Evolutionary conservation across 1,140 invertebrate genomes (phyloP), one percentile per base, ranked within the genome.

Genomic region (Drosophila dunni): DNA sequence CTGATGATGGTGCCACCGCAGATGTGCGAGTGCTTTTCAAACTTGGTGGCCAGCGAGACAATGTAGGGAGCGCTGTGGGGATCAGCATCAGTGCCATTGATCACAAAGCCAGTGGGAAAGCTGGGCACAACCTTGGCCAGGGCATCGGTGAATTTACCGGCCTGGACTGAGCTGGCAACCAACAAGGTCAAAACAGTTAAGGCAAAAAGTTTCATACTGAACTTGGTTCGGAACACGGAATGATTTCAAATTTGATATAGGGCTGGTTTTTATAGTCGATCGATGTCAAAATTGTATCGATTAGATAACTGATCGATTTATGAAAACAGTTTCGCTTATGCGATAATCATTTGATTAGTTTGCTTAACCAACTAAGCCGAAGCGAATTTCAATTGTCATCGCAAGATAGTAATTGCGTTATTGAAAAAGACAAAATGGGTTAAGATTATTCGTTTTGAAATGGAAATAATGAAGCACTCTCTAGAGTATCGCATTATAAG

Each of bases 61-160:
- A 92, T 93, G 68, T 90, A 92, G 10, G 91, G 91, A 6, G 92
- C 92, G 0, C 70, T 15, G 36, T 92, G 90, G 7, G 80, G 74
- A 0, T 64, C 74, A 5, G 92, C 92, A 11, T 91, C 79, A 5
- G 85, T 75, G 40, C 92, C 92, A 51, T 92, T 92, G 69, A 93
- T 91, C 36, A 91, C 73, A 63, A 90, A 77, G 42, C 92, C 72
- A 8, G 84, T 83, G 24, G 91, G 67, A 4, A 91, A 90, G 58
- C 90, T 86, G 46, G 90, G 89, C 7, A 88, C 54, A 0, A 91
- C 4, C 38, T 91, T 79, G 57, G 64, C 40, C 46, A 81, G 17
- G 6, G 70, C 62, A 10, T 89, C 71, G 15, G 60, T 10, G 40
- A 86, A 29, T 44, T 69, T 73, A 24, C 45, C 64, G 7, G 70